Evolutionary conservation across 2,888 invertebrate genomes (phyloP), one percentile per base, ranked within the genome.

Genomic region (Nipponacmea schrenckii): DNA sequence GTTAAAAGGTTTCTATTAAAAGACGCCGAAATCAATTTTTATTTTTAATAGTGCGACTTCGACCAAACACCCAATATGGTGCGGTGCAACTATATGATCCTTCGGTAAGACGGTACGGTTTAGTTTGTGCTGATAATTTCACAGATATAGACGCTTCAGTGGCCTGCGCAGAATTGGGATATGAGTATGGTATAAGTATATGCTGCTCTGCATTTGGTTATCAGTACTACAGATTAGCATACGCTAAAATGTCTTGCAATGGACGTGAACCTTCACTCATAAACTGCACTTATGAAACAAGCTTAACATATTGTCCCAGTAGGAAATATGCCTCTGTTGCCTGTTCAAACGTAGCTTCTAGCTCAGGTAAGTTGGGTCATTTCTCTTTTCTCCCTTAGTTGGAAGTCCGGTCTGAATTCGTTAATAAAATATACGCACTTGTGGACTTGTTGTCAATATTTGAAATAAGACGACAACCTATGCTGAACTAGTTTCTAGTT

Each of bases 281-380:
- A 2, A 76, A 80, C 65, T 83, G 83, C 67, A 75, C 72, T 2
- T 76, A 81, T 69, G 70, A 70, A 10, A 74, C 68, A 1, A 78
- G 77, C 46, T 62, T 76, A 12, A 74, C 76, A 20, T 76, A 73
- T 26, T 83, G 83, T 72, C 77, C 78, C 0, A 81, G 80, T 62
- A 70, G 74, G 31, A 77, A 82, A 26, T 83, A 83, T 72, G 83
- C 83, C 12, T 81, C 83, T 20, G 81, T 81, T 14, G 81, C 80
- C 48, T 83, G 83, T 66, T 82, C 83, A 10, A 79, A 81, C 70
- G 71, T 71, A 14, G 78, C 79, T 2, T 80, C 81, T 8, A 80
- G 78, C 64, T 77, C 80, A 69, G 80, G 83, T 83, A 74, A 65
- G 71, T 68, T n/a, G 10, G 10, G 8, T 39, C 39, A 39, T 39